Percentiles rank a stretch among this genome's conserved stretches.
These are phyloP conservation scores for Bujurquina vittata DNA, from an alignment of 2,113 vertebrate species.

Conservation along the genomic window DNA sequence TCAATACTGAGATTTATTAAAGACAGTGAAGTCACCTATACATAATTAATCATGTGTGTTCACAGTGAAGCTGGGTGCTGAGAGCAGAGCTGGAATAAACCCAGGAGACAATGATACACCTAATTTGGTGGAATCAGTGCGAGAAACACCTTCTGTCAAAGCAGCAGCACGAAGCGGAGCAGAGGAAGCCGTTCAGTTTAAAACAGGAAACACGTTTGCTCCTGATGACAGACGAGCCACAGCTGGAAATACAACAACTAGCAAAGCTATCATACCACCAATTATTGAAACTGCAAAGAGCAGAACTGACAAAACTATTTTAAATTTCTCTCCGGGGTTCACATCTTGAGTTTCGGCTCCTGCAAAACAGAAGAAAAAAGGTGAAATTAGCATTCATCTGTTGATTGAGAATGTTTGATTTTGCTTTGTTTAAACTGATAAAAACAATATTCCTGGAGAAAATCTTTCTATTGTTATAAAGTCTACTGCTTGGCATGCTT, in stretches of 20 bases:
- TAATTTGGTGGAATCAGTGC: no score
- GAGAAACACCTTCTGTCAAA: background rate
- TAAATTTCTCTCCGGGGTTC: background rate
- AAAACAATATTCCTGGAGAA: no score
- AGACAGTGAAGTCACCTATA: background rate
- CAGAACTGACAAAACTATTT: background rate
- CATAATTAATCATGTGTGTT: background rate
- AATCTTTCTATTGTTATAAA: no score
- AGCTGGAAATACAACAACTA: background rate
- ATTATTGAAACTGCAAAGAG: background rate
- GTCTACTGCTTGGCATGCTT: no score
- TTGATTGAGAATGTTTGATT: background rate
- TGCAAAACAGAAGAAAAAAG: background rate
- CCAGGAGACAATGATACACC: no score
- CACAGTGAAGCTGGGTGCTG: no score
- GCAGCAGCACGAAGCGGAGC: background rate
- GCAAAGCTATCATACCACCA: background rate
- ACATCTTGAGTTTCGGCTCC: background rate
- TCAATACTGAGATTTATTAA: no score
- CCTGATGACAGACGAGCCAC: background rate
- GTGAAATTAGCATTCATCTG: background rate
- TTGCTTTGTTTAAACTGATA: no score
- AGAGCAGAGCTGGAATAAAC: background rate
- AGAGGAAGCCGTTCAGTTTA: background rate
- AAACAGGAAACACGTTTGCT: background rate